These are phyloP conservation scores for Lasaia peninsularis DNA, from an alignment of 1,140 invertebrate genomes.

Conservation along the genomic window DNA sequence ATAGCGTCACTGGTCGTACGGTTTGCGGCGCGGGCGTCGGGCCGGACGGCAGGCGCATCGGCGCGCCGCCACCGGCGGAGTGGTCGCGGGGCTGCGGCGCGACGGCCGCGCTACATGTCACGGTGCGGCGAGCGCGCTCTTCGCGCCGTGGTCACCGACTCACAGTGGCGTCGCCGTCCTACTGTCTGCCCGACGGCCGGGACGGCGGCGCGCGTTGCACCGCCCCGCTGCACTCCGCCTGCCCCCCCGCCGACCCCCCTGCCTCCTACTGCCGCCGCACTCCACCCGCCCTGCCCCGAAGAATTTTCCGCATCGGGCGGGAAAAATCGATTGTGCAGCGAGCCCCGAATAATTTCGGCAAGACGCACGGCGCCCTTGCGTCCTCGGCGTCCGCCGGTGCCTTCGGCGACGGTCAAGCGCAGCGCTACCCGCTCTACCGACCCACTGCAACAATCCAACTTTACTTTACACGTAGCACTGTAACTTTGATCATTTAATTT, in stretches of 20 bases:
- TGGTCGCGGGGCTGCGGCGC: slow-evolving; percentile 64
- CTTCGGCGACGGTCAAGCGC: slow-evolving; percentile 53
- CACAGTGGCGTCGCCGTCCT: slow-evolving; percentile 71
- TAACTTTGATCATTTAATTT: not conserved
- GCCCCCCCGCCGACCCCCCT: slow-evolving; percentile 53
- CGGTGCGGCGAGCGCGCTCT: slow-evolving; percentile 65
- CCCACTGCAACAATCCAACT: slow-evolving; percentile 6
- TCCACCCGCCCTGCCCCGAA: slow-evolving; percentile 63
- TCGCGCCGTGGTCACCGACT: slow-evolving; percentile 69
- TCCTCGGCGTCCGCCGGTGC: slow-evolving; percentile 37
- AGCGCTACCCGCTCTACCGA: slow-evolving; percentile 25
- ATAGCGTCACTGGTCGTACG: slow-evolving; percentile 44
- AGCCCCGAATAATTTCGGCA: slow-evolving; percentile 73
- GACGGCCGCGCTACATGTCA: slow-evolving; percentile 70
- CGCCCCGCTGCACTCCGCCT: slow-evolving; percentile 66
- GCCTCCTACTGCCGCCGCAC: slow-evolving; percentile 38
- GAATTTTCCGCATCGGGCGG: slow-evolving; percentile 73
- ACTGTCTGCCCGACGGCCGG: slow-evolving; percentile 66
- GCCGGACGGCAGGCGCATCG: slow-evolving; percentile 63
- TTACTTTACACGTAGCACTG: not conserved
- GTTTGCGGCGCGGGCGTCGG: slow-evolving; percentile 42
- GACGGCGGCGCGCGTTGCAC: slow-evolving; percentile 67
- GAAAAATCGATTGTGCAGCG: slow-evolving; percentile 74
- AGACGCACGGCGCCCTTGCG: slow-evolving; percentile 73
- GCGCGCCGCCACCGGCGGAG: slow-evolving; percentile 65